A percentile compares a stretch with the other conserved stretches of the same genome.
These are phyloP conservation scores for Phocoena sinus DNA, from an alignment of 2,113 vertebrate genomes.

Conservation along the genomic window DNA sequence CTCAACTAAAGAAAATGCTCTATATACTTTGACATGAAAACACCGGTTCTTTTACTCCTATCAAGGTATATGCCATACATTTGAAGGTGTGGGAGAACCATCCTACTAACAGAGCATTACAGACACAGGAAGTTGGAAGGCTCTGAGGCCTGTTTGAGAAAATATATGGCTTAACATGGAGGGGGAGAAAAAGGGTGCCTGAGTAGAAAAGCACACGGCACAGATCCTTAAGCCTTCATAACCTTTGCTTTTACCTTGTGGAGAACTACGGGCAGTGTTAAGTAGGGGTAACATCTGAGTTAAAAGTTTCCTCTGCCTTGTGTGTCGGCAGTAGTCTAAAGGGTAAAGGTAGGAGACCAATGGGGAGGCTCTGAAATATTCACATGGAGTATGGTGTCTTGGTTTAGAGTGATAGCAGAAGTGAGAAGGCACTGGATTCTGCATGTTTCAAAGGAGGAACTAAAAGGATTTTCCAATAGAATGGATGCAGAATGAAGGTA, in stretches of 20 bases:
- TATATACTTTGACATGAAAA: not conserved
- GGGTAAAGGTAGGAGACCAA: not conserved
- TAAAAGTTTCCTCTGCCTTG: not conserved
- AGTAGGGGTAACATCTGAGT: not conserved
- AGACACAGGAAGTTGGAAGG: not conserved
- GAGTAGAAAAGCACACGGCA: not conserved
- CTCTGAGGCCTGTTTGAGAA: not conserved
- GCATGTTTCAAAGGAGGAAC: not conserved
- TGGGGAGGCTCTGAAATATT: not conserved
- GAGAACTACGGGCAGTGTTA: not conserved
- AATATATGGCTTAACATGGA: not conserved
- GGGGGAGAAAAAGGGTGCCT: fast-evolving
- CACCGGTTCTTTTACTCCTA: not conserved
- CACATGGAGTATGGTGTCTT: not conserved
- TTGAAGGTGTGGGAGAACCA: not conserved
- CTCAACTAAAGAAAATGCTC: not conserved
- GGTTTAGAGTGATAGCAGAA: not conserved
- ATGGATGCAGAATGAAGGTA: not conserved
- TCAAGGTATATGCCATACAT: not conserved
- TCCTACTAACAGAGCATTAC: not conserved
- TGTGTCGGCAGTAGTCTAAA: not conserved
- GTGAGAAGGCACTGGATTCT: not conserved
- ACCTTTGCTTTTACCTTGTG: not conserved
- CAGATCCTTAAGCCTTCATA: not conserved
- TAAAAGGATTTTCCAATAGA: not conserved